Base-by-base conservation (phyloP, 2,797 vertebrate genomes). In the Podarcis siculus region DNA sequence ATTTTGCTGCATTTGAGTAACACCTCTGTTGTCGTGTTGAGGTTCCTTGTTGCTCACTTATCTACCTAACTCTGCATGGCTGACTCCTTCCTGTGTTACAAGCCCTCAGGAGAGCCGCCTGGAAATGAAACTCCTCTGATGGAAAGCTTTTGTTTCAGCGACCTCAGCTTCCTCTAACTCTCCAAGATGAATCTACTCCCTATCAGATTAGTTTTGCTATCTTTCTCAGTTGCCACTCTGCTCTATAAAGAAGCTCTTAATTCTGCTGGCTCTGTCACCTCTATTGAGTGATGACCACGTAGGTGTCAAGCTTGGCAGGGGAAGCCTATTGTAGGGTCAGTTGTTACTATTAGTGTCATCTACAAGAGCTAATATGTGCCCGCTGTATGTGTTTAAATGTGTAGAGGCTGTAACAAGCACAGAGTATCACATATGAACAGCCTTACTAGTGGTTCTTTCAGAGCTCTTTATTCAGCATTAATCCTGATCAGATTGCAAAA, bases 241-340 rank as follows among this genome's bases (percentile, higher is more conserved):
- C 42, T 79, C 85, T 37, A 86, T 73, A 89, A 85, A 85, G 82
- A 58, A 84, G 66, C 78, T 82, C 82, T 87, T 64, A 82, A 89
- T 87, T 85, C 67, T 81, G 42, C 66, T 39, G 66, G 27, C 32
- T 69, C 58, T 64, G 64, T 73, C 85, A 78, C 67, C 13, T 64
- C 55, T 35, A 30, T 67, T 89, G 90, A 88, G 17, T 76, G 58
- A 87, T 87, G 91, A 78, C 86, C 21, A 3, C 2, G 5, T 83
- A 87, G 77, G 86, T 85, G 42, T 87, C 89, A 92, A 79, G 2
- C 73, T 25, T 86, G 90, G 76, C 79, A 82, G 75, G 87, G 92
- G 37, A 87, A 89, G 55, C 45, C 82, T 81, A 42, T 89, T 90
- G 76, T 91, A 87, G 61, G 69, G 81, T 92, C 87, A 75, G 25